These are phyloP conservation scores for Alces alces DNA, from an alignment of 2,113 vertebrate species.

Conservation along the genomic window DNA sequence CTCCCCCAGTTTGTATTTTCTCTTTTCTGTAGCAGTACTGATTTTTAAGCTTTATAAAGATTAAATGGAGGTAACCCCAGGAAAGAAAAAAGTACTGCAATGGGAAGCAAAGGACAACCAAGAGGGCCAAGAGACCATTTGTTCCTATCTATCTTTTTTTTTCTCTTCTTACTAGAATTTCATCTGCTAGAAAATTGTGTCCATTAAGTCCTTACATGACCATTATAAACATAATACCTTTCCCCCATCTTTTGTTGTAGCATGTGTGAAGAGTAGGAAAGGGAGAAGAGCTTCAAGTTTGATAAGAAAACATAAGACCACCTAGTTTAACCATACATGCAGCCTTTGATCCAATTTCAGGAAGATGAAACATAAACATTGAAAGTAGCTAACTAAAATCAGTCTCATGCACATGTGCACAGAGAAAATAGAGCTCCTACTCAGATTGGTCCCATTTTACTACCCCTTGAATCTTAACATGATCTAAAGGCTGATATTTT, in stretches of 20 bases:
- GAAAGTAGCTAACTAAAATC: not conserved
- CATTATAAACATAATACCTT: not conserved
- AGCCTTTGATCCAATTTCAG: not conserved
- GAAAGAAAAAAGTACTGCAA: not conserved
- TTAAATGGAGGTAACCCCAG: not conserved
- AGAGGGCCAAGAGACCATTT: not conserved
- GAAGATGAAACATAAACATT: not conserved
- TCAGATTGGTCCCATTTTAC: not conserved
- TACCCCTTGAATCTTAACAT: not conserved
- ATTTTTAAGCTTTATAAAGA: not conserved
- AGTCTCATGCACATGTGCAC: accelerated
- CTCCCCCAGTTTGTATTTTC: not conserved
- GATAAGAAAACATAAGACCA: not conserved
- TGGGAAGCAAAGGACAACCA: not conserved
- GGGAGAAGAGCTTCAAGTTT: not conserved
- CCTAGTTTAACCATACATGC: not conserved
- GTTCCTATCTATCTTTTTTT: not conserved
- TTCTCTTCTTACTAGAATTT: not conserved
- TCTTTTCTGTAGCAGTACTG: not conserved
- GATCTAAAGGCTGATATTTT: not conserved
- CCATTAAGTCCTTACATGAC: not conserved
- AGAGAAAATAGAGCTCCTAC: not conserved
- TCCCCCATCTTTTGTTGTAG: not conserved
- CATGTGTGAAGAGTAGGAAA: not conserved
- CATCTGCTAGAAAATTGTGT: not conserved